Base-by-base conservation (phyloP, 2,797 vertebrate genomes). In the Cyclopterus lumpus region DNA sequence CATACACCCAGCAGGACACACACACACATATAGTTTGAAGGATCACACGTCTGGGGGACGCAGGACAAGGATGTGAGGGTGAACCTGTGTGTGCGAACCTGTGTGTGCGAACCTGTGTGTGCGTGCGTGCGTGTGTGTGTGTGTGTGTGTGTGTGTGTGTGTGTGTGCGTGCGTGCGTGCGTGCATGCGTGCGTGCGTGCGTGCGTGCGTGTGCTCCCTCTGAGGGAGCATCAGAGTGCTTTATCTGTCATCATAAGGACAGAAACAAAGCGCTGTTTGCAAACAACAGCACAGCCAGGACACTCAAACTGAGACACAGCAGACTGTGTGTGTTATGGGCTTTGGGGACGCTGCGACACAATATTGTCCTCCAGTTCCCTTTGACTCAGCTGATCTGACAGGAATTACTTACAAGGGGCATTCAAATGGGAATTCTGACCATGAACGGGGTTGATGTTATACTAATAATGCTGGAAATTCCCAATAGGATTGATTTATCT, bases 171-270 rank as follows among this genome's bases (percentile, higher is more conserved):
- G 34, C 9, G 34, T 36, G 34, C 9, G 38, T 40, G 38, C 14
- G 38, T 40, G 38, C 58, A 24, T 36, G 40, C 22, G 46, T 65
- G 70, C 59, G 61, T 54, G 34, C 36, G 54, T 10, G 44, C 20
- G 59, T 36, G n/a, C 48, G 34, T 22, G 32, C 36, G 34, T 60
- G 7, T 1, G 55, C 8, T 70, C 40, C 72, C 67, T 84, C 65
- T 38, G 51, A 75, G 76, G 64, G 54, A 74, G 69, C 82, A 44
- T 87, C 71, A 74, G 28, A 80, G 81, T 54, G 75, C 58, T 82
- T 84, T 84, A 88, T 88, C 81, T 82, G 83, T 89, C 89, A 87
- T 90, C 84, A 79, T 62, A 67, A 88, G 73, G 81, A 79, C 77
- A 78, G 72, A 84, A 75, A 80, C 77, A 81, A 82, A 76, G 69